Conservation (phyloP, 2,113 vertebrate species). For the Panthera leo region DNA sequence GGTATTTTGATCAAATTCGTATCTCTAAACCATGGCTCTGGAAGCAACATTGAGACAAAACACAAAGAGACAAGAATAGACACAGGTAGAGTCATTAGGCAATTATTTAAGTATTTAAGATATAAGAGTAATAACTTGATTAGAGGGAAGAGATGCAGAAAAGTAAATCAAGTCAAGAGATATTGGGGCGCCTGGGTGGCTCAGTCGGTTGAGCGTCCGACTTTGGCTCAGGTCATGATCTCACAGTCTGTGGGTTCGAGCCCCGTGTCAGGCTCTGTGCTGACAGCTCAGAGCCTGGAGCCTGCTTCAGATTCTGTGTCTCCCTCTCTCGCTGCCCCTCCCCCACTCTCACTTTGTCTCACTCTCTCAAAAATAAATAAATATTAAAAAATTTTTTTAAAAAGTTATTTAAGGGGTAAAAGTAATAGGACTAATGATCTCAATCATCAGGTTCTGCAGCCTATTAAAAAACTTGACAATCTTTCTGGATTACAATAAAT, state of each 20-base stretch:
- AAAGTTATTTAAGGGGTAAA: not conserved
- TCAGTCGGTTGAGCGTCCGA: no score
- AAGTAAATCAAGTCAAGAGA: not conserved
- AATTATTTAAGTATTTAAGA: slow-evolving; percentile 22
- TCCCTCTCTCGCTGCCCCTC: no score
- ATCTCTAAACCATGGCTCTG: not conserved
- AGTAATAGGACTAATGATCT: not conserved
- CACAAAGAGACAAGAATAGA: not conserved
- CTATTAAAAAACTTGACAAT: not conserved
- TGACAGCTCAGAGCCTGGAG: no score
- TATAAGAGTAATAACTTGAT: not conserved
- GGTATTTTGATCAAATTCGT: not conserved
- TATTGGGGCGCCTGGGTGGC: no score
- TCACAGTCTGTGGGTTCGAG: no score
- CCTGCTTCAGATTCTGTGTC: no score
- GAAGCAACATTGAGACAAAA: not conserved
- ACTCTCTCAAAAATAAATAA: no score
- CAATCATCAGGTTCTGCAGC: not conserved
- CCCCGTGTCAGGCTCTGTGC: no score
- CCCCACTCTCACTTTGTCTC: no score
- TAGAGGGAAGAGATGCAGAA: not conserved
- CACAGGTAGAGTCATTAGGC: not conserved
- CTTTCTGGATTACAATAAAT: not conserved
- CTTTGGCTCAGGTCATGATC: no score
- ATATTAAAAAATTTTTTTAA: no score